phyloP scores from a whole-genome alignment of 2,797 vertebrate species.

The Etheostoma perlongum region DNA sequence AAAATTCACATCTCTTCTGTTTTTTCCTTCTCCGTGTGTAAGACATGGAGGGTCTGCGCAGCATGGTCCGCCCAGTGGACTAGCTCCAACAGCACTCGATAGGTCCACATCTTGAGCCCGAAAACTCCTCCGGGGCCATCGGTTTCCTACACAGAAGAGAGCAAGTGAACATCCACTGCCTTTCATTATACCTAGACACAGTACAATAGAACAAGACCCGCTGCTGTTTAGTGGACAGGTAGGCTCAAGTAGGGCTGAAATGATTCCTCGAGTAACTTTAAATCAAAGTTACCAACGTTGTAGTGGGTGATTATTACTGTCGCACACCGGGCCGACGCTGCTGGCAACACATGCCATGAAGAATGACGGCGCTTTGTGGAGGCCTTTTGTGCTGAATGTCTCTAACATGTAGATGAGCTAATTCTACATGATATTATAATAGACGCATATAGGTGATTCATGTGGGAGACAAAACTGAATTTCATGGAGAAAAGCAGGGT shows the following conservation, averaged over 20 bases:
- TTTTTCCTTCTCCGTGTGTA: slow-evolving; percentile 74
- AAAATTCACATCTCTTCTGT: slow-evolving; percentile 64
- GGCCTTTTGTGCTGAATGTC: neutral
- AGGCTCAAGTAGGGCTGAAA: no score
- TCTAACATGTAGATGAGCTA: neutral
- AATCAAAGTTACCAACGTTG: no score
- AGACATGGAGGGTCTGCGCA: slow-evolving; percentile 73
- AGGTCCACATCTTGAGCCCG: slow-evolving; percentile 82
- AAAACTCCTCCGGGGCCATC: slow-evolving; percentile 78
- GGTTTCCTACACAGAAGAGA: slow-evolving; percentile 70
- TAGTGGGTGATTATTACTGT: no score
- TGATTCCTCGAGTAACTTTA: no score
- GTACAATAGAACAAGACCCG: neutral
- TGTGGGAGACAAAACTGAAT: neutral
- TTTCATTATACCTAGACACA: neutral
- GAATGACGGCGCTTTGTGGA: neutral
- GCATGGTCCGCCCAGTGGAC: slow-evolving; percentile 85
- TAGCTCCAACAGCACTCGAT: slow-evolving; percentile 83
- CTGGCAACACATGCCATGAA: no score
- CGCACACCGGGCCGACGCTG: no score
- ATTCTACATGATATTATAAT: neutral
- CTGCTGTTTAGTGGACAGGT: neutral
- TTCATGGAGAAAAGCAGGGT: neutral
- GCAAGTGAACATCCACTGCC: neutral
- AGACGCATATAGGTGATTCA: neutral